Evolutionary conservation across 2,888 invertebrate species (phyloP).

Genomic region (Mythimna ferrago): DNA sequence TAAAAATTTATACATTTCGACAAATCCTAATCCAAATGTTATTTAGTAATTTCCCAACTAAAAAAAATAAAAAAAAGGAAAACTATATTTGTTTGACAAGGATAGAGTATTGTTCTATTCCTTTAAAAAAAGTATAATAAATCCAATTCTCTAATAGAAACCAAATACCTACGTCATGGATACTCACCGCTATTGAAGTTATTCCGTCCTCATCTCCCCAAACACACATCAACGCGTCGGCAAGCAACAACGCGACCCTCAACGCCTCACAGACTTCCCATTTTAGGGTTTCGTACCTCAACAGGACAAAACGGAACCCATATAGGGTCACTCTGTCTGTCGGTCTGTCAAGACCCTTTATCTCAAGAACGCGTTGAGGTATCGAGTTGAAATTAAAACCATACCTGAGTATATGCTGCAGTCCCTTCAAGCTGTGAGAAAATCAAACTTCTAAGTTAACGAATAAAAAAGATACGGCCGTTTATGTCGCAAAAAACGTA

Average conservation of each 20-base stretch:
- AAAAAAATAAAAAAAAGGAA: neutral
- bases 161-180: slow-evolving; percentile 12
- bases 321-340: too few species aligned
- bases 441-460: too few species aligned
- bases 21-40: neutral
- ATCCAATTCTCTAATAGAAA: slow-evolving; percentile 8
- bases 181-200: neutral
- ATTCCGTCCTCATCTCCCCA: slow-evolving; percentile 2
- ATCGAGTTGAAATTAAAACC: too few species aligned
- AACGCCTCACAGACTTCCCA: slow-evolving; percentile 24
- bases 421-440: too few species aligned
- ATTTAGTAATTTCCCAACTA: neutral
- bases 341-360: too few species aligned
- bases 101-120: neutral
- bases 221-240: neutral
- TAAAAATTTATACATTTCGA: too few species aligned
- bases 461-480: too few species aligned
- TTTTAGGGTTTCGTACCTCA: too few species aligned
- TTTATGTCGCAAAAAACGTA: too few species aligned
- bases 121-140: neutral
- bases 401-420: too few species aligned
- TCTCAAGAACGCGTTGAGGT: too few species aligned
- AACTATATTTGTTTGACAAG: neutral
- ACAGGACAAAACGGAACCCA: too few species aligned
- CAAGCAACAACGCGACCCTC: slow-evolving; percentile 33